Evolutionary conservation across 2,797 vertebrate species (phyloP).

Genomic region (Poecilia picta): DNA sequence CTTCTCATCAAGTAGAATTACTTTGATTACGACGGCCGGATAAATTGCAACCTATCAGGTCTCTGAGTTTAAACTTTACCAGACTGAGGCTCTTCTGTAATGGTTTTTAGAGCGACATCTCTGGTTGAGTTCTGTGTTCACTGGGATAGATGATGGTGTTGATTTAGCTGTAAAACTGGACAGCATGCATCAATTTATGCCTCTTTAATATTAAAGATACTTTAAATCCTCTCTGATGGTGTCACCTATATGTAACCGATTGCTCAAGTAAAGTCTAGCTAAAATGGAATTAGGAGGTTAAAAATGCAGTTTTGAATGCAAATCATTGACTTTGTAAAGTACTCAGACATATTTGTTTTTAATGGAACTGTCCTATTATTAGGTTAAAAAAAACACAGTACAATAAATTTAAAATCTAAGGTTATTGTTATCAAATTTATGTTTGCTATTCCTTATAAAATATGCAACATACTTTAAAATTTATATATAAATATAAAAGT

Average conservation of each 20-base stretch:
- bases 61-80: not conserved
- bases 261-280: not conserved
- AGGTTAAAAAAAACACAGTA: too few relatives aligned
- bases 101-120: not conserved
- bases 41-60: conserved; percentile 4
- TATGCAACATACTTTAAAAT: not conserved
- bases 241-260: not conserved
- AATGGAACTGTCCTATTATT: not conserved
- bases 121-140: not conserved
- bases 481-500: not conserved
- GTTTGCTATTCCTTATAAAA: not conserved
- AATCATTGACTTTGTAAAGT: not conserved
- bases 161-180: not conserved
- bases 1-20: conserved; percentile 12
- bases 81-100: not conserved
- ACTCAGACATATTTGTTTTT: not conserved
- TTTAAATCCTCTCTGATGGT: not conserved
- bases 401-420: not conserved
- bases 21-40: not conserved
- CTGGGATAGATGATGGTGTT: not conserved
- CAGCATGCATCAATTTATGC: not conserved
- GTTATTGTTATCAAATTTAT: not conserved
- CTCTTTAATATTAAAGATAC: not conserved
- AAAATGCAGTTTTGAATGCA: not conserved
- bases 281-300: not conserved